Percentiles rank a stretch among this genome's conserved stretches.
Evolutionary conservation across 2,888 invertebrate genomes (phyloP).

Genomic region (Phaedon cochleariae): DNA sequence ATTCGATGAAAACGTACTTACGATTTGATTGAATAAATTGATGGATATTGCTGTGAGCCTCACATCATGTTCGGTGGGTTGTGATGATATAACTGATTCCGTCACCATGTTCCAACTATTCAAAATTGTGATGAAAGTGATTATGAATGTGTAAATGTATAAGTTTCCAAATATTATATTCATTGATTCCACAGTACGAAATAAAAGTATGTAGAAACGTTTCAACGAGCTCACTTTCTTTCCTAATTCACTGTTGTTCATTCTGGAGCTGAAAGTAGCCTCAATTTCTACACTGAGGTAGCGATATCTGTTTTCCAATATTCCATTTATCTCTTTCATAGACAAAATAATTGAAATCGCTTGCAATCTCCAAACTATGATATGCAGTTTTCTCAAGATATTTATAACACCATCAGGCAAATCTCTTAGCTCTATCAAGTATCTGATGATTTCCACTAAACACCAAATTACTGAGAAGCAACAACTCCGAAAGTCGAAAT

Average conservation of each 20-base stretch:
- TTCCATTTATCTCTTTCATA: background rate
- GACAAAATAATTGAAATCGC: background rate
- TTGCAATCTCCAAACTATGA: background rate
- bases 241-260: background rate
- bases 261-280: background rate
- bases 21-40: no score
- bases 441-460: background rate
- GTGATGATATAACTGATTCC: no score
- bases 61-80: no score
- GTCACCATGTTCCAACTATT: no score
- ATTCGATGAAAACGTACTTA: no score
- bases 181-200: background rate
- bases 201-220: background rate
- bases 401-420: no score
- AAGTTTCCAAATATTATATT: background rate
- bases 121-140: no score
- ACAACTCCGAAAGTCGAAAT: no score
- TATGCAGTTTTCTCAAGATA: background rate
- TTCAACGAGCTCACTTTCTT: background rate
- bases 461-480: background rate
- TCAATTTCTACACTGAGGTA: background rate
- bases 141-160: background rate
- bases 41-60: no score
- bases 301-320: background rate
- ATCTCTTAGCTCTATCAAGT: no score